Evolutionary conservation across 2,797 vertebrate species (phyloP), one percentile per base, ranked within the genome.

Genomic region (Coreius guichenoti): DNA sequence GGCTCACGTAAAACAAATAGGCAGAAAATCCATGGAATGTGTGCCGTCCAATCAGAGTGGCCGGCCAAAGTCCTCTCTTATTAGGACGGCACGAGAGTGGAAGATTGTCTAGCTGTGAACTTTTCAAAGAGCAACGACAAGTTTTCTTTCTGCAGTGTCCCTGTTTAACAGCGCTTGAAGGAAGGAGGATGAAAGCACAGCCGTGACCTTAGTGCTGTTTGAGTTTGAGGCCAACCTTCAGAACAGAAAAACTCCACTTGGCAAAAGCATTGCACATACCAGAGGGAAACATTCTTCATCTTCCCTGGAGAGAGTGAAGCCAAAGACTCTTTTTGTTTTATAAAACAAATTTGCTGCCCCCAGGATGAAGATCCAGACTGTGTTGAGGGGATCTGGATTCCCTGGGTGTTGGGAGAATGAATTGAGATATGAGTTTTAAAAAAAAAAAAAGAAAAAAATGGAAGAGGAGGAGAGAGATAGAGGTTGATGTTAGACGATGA

Each of bases 251-350:
- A 88, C 79, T 70, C 86, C 84, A 85, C 89, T 87, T 89, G 86
- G 83, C 89, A 87, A 86, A 86, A 80, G 83, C n/a, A 0, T 68
- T 67, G 82, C 87, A 26, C 90, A 90, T 81, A 89, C 86, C 87
- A 90, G 89, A 89, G 91, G 85, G 90, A 61, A 69, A 56, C 17
- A 56, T 63, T 88, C 89, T 84, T 79, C 45, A 49, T 65, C 31
- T 33, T 74, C 54, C 73, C 36, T 83, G 81, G 61, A 43, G 61
- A 75, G 39, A 75, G 8, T 29, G 21, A 26, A 73, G 69, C 80
- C 80, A 82, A 29, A 36, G 36, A 14, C 3, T 29, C 16, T 61
- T 67, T 69, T n/a, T 65, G 78, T 47, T 69, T 63, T 76, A 49
- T 68, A 70, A 68, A 72, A 29, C 77, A 70, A 63, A 70, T 74